A percentile compares a stretch with the other conserved stretches of the same genome.
phyloP scores from a whole-genome alignment of 2,797 vertebrate genomes.

The Dallia pectoralis region DNA sequence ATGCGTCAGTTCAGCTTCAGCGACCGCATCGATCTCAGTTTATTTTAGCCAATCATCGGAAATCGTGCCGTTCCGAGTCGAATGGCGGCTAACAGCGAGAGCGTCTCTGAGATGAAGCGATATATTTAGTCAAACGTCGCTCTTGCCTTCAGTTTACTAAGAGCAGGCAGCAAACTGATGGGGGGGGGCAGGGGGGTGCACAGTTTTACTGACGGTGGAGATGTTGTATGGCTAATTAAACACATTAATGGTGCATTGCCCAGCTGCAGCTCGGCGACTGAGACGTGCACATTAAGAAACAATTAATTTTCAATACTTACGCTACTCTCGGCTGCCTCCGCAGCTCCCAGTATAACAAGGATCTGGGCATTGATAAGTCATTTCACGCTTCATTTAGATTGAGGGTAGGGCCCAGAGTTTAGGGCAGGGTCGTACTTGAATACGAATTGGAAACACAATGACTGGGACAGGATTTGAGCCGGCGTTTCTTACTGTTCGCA shows the following conservation, averaged over 20 bases:
- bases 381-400: conserved; percentile 66
- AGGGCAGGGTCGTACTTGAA: neutral
- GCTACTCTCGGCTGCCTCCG: conserved; percentile 69
- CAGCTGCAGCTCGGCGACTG: conserved; percentile 59
- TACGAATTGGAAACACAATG: neutral
- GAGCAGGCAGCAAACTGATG: too few relatives aligned
- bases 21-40: too few relatives aligned
- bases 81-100: too few relatives aligned
- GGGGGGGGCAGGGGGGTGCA: conserved; percentile 48
- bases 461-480: neutral
- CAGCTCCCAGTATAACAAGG: conserved; percentile 65
- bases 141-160: too few relatives aligned
- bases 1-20: too few relatives aligned
- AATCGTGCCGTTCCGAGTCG: too few relatives aligned
- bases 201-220: conserved; percentile 64
- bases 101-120: too few relatives aligned
- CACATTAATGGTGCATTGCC: conserved; percentile 76
- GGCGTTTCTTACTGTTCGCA: too few relatives aligned
- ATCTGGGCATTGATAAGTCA: conserved; percentile 69
- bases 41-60: too few relatives aligned
- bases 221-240: conserved; percentile 75
- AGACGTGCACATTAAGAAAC: conserved; percentile 77
- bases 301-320: conserved; percentile 78
- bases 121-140: too few relatives aligned
- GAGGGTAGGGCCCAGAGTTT: neutral